Conservation (phyloP, 2,797 vertebrate genomes). For the Rhincodon typus region DNA sequence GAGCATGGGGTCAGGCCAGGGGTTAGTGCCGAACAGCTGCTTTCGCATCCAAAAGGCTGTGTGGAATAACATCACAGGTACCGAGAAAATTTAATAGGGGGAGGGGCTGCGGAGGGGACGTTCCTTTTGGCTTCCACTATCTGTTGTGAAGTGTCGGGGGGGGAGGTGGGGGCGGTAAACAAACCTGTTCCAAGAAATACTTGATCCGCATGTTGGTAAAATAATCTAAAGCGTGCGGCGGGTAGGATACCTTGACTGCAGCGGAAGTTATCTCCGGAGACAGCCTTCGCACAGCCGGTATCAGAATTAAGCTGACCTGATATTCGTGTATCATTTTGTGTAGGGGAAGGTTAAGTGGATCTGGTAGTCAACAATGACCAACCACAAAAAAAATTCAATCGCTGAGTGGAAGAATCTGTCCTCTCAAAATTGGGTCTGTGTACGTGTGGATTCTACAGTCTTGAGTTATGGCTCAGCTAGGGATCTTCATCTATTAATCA, state of each 20-base stretch:
- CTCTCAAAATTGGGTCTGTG: slow-evolving; percentile 28
- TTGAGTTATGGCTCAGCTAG: slow-evolving; percentile 66
- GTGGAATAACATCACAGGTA: slow-evolving; percentile 12
- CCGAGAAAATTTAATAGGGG: background rate
- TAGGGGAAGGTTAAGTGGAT: background rate
- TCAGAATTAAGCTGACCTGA: slow-evolving; percentile 49
- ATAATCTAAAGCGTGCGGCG: background rate
- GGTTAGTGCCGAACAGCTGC: slow-evolving; percentile 28
- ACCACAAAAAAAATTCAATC: background rate
- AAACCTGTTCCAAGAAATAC: background rate
- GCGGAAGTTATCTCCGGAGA: background rate
- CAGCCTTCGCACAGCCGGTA: slow-evolving; percentile 43
- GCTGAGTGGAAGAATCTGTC: background rate
- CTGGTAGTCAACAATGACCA: background rate
- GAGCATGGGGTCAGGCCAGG: slow-evolving; percentile 31
- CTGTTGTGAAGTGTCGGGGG: background rate
- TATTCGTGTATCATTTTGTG: slow-evolving; percentile 43
- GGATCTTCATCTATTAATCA: slow-evolving; percentile 99
- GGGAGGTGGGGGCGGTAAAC: background rate
- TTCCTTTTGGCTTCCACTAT: background rate
- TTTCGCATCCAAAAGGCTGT: background rate
- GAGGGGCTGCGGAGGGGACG: background rate
- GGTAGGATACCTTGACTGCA: background rate
- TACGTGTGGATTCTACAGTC: slow-evolving; percentile 45
- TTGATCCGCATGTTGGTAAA: background rate